phyloP scores from a whole-genome alignment of 2,797 vertebrate genomes.

The Morelia viridis region DNA sequence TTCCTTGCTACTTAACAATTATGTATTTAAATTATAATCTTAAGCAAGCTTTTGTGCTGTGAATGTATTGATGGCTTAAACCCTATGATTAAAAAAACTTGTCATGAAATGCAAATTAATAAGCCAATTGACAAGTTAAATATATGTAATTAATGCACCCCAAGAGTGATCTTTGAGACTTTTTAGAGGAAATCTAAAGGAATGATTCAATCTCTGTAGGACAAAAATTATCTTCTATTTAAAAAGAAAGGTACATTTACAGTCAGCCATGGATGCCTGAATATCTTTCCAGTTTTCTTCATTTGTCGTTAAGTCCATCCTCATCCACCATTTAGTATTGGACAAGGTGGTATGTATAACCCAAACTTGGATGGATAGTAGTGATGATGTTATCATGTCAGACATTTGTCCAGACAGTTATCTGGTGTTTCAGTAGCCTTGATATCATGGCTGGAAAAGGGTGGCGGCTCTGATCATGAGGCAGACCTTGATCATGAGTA shows the following conservation, averaged over 20 bases:
- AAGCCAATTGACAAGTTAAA: constrained; percentile 43
- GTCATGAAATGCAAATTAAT: constrained; percentile 50
- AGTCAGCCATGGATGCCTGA: constrained; percentile 4
- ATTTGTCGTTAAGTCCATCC: constrained; percentile 16
- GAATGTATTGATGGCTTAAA: constrained; percentile 57
- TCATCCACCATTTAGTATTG: not conserved
- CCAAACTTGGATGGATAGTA: not conserved
- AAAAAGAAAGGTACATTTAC: constrained; percentile 24
- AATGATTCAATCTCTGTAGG: constrained; percentile 10
- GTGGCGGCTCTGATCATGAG: not conserved
- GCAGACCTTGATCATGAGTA: not conserved
- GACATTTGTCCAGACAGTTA: not conserved
- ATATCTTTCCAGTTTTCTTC: constrained; percentile 41
- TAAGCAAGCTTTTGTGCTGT: constrained; percentile 42
- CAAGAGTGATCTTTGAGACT: constrained; percentile 50
- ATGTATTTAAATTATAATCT: constrained; percentile 51
- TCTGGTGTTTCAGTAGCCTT: not conserved
- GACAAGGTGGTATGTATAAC: not conserved
- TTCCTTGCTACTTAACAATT: constrained; percentile 51
- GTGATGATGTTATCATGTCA: not conserved
- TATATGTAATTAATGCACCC: constrained; percentile 56
- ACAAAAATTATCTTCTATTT: not conserved
- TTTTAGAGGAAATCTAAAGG: constrained; percentile 49
- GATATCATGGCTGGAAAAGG: not conserved
- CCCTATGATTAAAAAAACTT: constrained; percentile 37